Evolutionary conservation across 2,797 vertebrate species (phyloP).

Genomic region (Phrynocephalus forsythii): DNA sequence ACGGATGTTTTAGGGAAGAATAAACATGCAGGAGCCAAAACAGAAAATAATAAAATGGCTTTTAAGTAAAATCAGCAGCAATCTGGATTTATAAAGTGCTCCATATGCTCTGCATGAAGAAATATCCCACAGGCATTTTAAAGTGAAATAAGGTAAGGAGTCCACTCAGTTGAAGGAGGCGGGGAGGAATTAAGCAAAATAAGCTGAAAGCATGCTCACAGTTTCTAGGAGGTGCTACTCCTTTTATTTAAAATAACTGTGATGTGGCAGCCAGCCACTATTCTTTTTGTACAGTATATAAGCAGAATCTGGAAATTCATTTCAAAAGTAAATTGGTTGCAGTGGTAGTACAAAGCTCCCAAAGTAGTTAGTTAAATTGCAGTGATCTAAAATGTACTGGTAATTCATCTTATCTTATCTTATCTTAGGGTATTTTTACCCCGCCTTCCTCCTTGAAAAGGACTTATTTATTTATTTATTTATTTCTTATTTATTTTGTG

Average conservation of each 20-base stretch:
- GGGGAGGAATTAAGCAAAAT: slow-evolving; percentile 54
- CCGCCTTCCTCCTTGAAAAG: no score
- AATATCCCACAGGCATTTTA: slow-evolving; percentile 63
- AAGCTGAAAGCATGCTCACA: slow-evolving; percentile 73
- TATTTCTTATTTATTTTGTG: no score
- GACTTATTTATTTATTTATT: no score
- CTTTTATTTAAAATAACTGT: slow-evolving; percentile 67
- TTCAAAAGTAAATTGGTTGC: no score
- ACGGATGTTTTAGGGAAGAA: slow-evolving; percentile 67
- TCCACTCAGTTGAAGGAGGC: slow-evolving; percentile 39
- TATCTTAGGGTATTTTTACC: no score
- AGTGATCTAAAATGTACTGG: no score
- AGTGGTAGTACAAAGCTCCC: no score
- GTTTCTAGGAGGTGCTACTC: slow-evolving; percentile 70
- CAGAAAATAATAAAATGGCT: slow-evolving; percentile 76
- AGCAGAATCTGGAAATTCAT: no score
- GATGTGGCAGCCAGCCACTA: slow-evolving; percentile 28
- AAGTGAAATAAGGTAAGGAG: slow-evolving; percentile 67
- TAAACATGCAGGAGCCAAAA: slow-evolving; percentile 75
- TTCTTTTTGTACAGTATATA: no score
- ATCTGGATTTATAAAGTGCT: slow-evolving; percentile 75
- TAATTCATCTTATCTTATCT: no score
- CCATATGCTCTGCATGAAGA: slow-evolving; percentile 74
- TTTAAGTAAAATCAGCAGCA: slow-evolving; percentile 79
- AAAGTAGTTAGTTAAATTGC: no score